These are phyloP conservation scores for Phalacrocorax aristotelis DNA, from an alignment of 2,113 vertebrate genomes.

Conservation along the genomic window DNA sequence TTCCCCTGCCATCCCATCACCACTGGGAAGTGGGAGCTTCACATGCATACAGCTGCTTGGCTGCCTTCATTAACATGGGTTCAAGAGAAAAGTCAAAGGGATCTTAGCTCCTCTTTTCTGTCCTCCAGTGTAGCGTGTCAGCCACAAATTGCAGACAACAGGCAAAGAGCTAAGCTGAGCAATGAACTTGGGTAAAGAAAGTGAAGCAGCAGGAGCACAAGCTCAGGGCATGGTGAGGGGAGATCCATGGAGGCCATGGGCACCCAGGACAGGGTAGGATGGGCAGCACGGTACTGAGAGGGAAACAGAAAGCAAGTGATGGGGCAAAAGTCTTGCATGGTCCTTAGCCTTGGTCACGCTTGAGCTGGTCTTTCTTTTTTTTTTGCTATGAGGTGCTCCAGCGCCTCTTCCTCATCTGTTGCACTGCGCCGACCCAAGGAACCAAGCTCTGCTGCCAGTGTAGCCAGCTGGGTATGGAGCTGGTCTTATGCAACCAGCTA, in stretches of 20 bases:
- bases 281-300: neutral
- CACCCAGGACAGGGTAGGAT: neutral
- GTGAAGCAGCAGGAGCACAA: neutral
- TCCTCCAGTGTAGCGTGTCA: neutral
- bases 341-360: neutral
- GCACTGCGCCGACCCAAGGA: neutral
- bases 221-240: neutral
- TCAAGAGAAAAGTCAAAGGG: neutral
- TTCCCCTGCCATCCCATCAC: neutral
- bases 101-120: neutral
- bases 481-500: neutral
- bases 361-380: neutral
- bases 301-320: neutral
- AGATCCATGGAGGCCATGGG: neutral
- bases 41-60: neutral
- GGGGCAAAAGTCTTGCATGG: neutral
- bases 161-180: neutral
- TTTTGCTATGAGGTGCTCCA: neutral
- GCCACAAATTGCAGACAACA: neutral
- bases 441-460: neutral
- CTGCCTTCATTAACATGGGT: rapidly evolving
- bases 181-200: neutral
- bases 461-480: neutral
- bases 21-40: too few relatives aligned
- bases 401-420: neutral